phyloP scores from a whole-genome alignment of 1,140 invertebrate species.

The Drosophila biarmipes region DNA sequence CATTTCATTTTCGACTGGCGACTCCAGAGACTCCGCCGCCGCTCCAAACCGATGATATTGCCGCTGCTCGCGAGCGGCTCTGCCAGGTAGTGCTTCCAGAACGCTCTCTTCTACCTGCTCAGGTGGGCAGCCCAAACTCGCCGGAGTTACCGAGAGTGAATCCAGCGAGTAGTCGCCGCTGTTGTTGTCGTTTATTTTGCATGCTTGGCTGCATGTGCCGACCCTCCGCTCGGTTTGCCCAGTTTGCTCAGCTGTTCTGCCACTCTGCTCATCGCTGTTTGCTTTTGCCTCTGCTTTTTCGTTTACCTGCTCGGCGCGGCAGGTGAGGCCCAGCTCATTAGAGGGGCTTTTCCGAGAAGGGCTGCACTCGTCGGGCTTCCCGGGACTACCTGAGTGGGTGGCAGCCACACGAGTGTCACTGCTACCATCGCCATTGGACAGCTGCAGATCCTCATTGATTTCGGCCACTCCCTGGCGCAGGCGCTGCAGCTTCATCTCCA shows the following conservation, averaged over 20 bases:
- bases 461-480: conserved; percentile 74
- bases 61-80: conserved; percentile 25
- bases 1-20: conserved; percentile 83
- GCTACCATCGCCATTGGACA: background rate
- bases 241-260: conserved; percentile 30
- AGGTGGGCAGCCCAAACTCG: conserved; percentile 62
- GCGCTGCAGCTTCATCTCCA: conserved; percentile 77
- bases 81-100: conserved; percentile 50
- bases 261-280: conserved; percentile 13
- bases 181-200: conserved; percentile 78
- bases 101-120: conserved; percentile 59
- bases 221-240: conserved; percentile 13
- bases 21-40: conserved; percentile 42
- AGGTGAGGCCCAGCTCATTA: conserved; percentile 64
- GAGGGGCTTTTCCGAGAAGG: conserved; percentile 62
- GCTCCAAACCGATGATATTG: conserved; percentile 14
- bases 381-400: conserved; percentile 40
- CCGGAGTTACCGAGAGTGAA: conserved; percentile 50
- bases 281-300: conserved; percentile 14
- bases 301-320: conserved; percentile 47
- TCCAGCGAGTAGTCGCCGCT: conserved; percentile 49
- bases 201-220: conserved; percentile 72
- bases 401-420: conserved; percentile 61
- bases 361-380: conserved; percentile 63
- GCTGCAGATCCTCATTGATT: conserved; percentile 82